These are phyloP conservation scores for Phrynosoma blainvillii DNA, from an alignment of 2,113 vertebrate genomes.

Conservation along the genomic window DNA sequence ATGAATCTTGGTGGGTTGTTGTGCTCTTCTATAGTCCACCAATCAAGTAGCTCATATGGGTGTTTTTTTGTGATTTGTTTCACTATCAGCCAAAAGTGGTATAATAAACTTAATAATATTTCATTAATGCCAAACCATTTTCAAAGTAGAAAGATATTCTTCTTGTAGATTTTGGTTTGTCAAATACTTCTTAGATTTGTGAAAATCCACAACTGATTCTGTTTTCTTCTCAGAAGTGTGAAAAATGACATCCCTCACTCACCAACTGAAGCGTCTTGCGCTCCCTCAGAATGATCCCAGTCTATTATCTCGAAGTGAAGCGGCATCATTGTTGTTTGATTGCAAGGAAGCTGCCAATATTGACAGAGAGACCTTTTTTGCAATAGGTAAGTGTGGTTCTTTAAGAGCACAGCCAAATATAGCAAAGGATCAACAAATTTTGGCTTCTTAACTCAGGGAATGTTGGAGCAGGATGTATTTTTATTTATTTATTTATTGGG, in stretches of 20 bases:
- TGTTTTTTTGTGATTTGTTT: neutral
- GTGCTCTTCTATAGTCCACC: neutral
- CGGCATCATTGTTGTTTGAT: slow-evolving; percentile 88
- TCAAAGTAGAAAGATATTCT: neutral
- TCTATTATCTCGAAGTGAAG: slow-evolving; percentile 79
- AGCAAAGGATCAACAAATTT: neutral
- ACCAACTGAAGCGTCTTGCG: slow-evolving; percentile 91
- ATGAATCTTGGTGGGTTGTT: neutral
- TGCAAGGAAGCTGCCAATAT: slow-evolving; percentile 87
- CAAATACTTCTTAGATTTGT: neutral
- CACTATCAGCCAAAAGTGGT: neutral
- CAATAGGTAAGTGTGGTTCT: slow-evolving; percentile 83
- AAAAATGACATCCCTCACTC: slow-evolving; percentile 91
- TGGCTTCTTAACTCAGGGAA: too few species aligned
- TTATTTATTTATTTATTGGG: neutral
- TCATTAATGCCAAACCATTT: neutral
- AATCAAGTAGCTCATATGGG: neutral
- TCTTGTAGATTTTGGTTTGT: neutral
- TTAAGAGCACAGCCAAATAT: accelerated
- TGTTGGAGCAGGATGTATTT: neutral
- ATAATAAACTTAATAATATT: too few species aligned
- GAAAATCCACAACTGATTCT: neutral
- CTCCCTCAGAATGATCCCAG: slow-evolving; percentile 89
- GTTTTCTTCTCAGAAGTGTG: accelerated
- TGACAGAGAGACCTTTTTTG: slow-evolving; percentile 90